Evolutionary conservation across 1,140 invertebrate genomes (phyloP), one percentile per base, ranked within the genome.

Genomic region (Parapsyche elsis): DNA sequence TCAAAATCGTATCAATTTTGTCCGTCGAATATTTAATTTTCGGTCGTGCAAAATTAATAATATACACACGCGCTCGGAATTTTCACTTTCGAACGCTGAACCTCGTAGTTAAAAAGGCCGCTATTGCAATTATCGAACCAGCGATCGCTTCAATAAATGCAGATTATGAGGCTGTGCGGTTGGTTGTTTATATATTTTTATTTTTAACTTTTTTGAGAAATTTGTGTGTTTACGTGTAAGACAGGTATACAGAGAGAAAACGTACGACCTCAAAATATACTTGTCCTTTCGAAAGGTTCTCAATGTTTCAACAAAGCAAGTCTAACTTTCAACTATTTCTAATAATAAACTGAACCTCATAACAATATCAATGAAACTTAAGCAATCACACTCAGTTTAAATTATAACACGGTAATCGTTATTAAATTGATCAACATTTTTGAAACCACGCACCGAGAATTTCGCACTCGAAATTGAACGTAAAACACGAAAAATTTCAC

Each of bases 21-120:
- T 14, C 49, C 2, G 49, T 16, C 49, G 10, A 4, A 53, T 53
- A 4, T 53, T 53, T 53, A 14, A 53, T 53, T 53, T 53, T 53
- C 16, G 10, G 10, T 53, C 49, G 10, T 53, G 12, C 16, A 14
- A 38, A 38, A 53, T 53, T 53, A 53, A 53, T 53, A 67, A 24
- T 26, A 67, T 4, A 23, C 24, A 30, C 49, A 67, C 21, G 64
- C 21, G 21, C 9, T 26, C 57, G 57, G 21, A 12, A 67, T 67
- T 67, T 67, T 67, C 64, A 67, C 64, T 67, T 67, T 67, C 64
- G 64, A 67, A 26, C 30, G 10, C 16, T 10, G 49, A 53, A 16
- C 64, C 64, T 2, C 21, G 64, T 67, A 67, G 21, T 67, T 26
- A 67, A 53, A 53, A 16, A 21, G 64, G 64, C 21, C 64, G 64